Conservation (phyloP, 1,140 invertebrate species). For the Alviniconcha marisindica region DNA sequence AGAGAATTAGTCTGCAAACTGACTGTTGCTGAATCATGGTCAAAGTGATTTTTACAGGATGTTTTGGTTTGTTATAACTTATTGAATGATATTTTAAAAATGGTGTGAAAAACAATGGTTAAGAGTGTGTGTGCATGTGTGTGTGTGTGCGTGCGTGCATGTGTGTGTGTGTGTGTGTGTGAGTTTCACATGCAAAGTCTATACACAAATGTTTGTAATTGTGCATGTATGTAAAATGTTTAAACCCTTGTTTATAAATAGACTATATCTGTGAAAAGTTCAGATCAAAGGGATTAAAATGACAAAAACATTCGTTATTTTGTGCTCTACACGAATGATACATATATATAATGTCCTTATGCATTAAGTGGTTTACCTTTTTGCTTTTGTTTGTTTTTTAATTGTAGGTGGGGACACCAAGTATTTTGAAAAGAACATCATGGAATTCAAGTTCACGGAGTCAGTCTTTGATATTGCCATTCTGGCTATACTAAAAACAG, state of each 20-base stretch:
- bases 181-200: neutral
- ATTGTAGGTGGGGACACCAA: conserved; percentile 67
- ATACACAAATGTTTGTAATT: neutral
- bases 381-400: conserved; percentile 35
- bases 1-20: too few species aligned
- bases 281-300: neutral
- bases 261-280: neutral
- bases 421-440: conserved; percentile 71
- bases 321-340: neutral
- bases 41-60: too few species aligned
- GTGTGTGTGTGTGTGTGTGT: neutral
- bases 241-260: neutral
- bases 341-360: neutral
- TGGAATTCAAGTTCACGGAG: conserved; percentile 60
- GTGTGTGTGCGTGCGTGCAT: neutral
- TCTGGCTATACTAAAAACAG: conserved; percentile 57
- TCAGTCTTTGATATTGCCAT: conserved; percentile 73
- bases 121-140: neutral
- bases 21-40: too few species aligned
- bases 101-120: neutral
- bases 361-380: neutral
- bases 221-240: neutral
- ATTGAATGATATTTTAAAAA: too few species aligned
- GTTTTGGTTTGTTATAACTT: neutral
- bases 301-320: neutral